phyloP scores from a whole-genome alignment of 2,113 vertebrate species.

The Cryptomyrus ogoouensis region DNA sequence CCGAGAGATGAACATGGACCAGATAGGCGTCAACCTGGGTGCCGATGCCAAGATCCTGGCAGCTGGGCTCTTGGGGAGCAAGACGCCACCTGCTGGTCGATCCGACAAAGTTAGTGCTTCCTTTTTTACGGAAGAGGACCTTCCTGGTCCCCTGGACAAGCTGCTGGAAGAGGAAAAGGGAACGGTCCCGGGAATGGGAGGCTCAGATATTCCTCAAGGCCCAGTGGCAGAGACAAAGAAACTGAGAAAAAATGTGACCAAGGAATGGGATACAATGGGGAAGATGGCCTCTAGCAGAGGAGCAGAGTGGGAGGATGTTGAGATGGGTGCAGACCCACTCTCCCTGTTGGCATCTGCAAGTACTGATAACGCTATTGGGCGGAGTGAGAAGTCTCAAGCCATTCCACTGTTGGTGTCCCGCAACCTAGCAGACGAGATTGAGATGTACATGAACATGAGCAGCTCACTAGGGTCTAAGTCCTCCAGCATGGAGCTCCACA shows the following conservation, averaged over 20 bases:
- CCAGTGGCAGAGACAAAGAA: slow-evolving; percentile 15
- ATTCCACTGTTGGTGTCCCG: slow-evolving; percentile 73
- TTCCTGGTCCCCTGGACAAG: slow-evolving; percentile 42
- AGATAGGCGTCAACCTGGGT: slow-evolving; percentile 83
- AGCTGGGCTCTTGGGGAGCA: slow-evolving; percentile 68
- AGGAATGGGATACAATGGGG: slow-evolving; percentile 25
- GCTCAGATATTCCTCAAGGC: not conserved
- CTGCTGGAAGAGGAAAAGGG: slow-evolving; percentile 44
- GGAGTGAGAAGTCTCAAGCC: slow-evolving; percentile 64
- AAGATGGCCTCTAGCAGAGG: slow-evolving; percentile 47
- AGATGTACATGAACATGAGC: slow-evolving; percentile 93
- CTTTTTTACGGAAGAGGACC: slow-evolving; percentile 58
- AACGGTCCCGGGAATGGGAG: not conserved
- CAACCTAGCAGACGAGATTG: slow-evolving; percentile 92
- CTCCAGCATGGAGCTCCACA: slow-evolving; percentile 84
- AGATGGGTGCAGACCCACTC: slow-evolving; percentile 83
- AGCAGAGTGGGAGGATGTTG: slow-evolving; percentile 79
- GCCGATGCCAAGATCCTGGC: slow-evolving; percentile 90
- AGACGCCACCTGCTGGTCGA: slow-evolving; percentile 42
- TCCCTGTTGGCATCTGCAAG: slow-evolving; percentile 78
- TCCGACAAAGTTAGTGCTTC: slow-evolving; percentile 30
- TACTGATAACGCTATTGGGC: slow-evolving; percentile 52
- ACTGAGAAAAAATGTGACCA: slow-evolving; percentile 10
- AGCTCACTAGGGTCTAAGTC: slow-evolving; percentile 75
- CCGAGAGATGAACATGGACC: slow-evolving; percentile 72